Evolutionary conservation across 2,888 invertebrate species (phyloP).

Genomic region (Daptonema setosum): DNA sequence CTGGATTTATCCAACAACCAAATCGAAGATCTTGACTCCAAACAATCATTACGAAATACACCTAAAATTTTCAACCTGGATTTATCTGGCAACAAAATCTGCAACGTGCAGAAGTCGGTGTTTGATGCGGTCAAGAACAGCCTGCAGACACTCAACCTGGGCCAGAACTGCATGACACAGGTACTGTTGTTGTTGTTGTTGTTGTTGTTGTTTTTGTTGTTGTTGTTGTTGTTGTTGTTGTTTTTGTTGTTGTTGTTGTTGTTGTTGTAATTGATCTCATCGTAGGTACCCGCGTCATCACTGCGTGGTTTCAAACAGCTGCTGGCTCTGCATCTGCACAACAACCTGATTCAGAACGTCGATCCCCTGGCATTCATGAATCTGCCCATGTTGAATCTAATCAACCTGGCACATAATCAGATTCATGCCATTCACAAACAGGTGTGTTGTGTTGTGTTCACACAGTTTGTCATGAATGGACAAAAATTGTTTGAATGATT

Average conservation of each 20-base stretch:
- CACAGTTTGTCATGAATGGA: too few relatives aligned
- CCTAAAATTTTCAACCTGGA: constrained; percentile 18
- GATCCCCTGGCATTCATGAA: constrained; percentile 24
- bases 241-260: neutral
- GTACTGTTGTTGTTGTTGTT: constrained; percentile 12
- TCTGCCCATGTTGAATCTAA: constrained; percentile 21
- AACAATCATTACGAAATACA: constrained; percentile 16
- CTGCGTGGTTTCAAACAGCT: constrained; percentile 25
- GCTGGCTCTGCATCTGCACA: constrained; percentile 23
- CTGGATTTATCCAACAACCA: constrained; percentile 24
- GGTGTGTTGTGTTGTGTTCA: neutral
- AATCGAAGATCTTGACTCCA: constrained; percentile 16
- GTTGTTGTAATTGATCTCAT: neutral
- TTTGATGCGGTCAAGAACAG: constrained; percentile 22
- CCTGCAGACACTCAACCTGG: constrained; percentile 24
- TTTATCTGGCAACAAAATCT: constrained; percentile 22
- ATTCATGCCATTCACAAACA: constrained; percentile 14
- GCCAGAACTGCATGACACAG: constrained; percentile 18
- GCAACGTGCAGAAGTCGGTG: constrained; percentile 17
- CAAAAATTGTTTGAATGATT: too few relatives aligned
- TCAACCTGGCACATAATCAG: constrained; percentile 22
- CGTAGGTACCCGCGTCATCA: constrained; percentile 11
- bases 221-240: constrained; percentile 10
- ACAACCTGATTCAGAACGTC: constrained; percentile 18
- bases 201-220: neutral